These are phyloP conservation scores for Porites lobata DNA, from an alignment of 92 coral and sea anemone species.

Conservation along the genomic window DNA sequence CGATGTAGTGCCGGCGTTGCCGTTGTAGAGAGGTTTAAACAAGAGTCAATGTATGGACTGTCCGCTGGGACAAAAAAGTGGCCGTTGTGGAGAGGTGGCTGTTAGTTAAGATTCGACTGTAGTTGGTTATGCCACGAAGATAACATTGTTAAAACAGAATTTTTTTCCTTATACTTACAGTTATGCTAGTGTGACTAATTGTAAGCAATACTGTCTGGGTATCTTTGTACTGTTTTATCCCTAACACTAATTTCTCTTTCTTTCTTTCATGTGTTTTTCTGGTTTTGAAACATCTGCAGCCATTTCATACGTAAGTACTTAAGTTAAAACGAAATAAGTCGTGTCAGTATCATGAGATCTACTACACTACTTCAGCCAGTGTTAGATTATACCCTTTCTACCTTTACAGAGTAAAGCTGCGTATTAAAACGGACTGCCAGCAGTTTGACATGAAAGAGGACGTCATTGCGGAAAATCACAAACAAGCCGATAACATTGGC, in stretches of 20 bases:
- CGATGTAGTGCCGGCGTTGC: too few relatives aligned
- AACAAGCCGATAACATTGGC: slow-evolving; percentile 8
- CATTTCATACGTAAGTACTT: slow-evolving; percentile 96
- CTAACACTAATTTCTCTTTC: not conserved
- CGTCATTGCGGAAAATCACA: slow-evolving; percentile 33
- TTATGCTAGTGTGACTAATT: too few relatives aligned
- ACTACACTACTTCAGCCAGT: not conserved
- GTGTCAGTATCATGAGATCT: too few relatives aligned
- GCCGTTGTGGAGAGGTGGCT: too few relatives aligned
- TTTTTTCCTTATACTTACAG: too few relatives aligned
- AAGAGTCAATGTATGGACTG: too few relatives aligned
- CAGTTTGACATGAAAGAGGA: slow-evolving; percentile 89
- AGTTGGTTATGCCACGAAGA: too few relatives aligned
- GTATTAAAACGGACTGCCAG: slow-evolving; percentile 91
- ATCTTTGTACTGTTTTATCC: not conserved
- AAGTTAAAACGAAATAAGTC: not conserved
- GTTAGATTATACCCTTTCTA: not conserved
- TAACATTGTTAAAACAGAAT: too few relatives aligned
- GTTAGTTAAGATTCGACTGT: too few relatives aligned
- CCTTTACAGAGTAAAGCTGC: slow-evolving; percentile 85
- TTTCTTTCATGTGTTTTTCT: slow-evolving; percentile 8
- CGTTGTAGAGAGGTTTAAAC: too few relatives aligned
- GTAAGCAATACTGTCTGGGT: too few relatives aligned
- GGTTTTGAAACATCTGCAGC: slow-evolving; percentile 62
- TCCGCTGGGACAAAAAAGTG: too few relatives aligned